Evolutionary conservation across 64 coral and sea anemone genomes (phyloP), one percentile per base, ranked within the genome.

Genomic region (Anthopleura sola): DNA sequence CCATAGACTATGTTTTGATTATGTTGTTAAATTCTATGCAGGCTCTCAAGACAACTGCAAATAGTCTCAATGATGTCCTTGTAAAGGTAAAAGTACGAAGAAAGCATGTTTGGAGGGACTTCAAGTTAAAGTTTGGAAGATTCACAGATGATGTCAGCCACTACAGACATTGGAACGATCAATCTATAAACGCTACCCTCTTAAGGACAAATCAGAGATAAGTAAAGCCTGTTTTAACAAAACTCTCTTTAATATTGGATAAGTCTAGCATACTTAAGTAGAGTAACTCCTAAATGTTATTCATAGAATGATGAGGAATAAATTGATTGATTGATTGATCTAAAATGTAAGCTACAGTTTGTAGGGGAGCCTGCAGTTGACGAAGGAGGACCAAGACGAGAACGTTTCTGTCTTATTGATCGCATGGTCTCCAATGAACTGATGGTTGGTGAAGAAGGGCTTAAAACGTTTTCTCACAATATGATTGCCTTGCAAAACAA

Each of bases 311-410:
- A n/a, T n/a, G n/a, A n/a, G n/a, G n/a, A n/a, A n/a, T n/a, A n/a
- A n/a, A n/a, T n/a, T n/a, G n/a, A n/a, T n/a, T n/a, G n/a, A n/a
- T n/a, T n/a, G n/a, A n/a, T n/a, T n/a, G 21, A 58, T 28, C 85
- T 48, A 28, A 80, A 38, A 19, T 49, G 88, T 40, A 93, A 93
- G 66, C 83, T 93, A 37, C 82, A 86, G 79, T 93, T 89, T 88
- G 77, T 85, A 48, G 92, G 92, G 20, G 92, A 93, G 50, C 77
- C 83, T 79, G 77, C 54, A 76, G 83, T 93, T 26, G 77, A 89
- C n/a, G 83, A 86, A 29, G 87, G 92, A 86, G 87, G 83, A 69
- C 87, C 77, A 18, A 82, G 86, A 29, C 60, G 90, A 79, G 90
- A 91, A 75, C 78, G 86, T 21, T 91, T 91, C 38, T 78, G 16